phyloP scores from a whole-genome alignment of 2,113 vertebrate species.

The Zosterops lateralis region DNA sequence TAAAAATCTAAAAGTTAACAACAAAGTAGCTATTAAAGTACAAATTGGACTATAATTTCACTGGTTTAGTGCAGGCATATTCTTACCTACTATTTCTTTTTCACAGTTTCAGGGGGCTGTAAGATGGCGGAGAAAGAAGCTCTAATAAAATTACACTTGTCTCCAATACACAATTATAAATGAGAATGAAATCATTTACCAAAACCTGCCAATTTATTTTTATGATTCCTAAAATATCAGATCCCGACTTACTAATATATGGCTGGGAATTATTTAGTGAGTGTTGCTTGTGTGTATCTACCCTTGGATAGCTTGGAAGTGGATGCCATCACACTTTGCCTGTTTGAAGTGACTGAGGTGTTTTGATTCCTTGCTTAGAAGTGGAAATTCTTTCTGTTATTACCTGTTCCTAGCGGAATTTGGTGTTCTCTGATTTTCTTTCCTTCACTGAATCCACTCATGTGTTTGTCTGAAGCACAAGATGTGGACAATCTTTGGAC shows the following conservation, averaged over 20 bases:
- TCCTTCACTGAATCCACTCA: not conserved
- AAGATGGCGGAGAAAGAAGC: not conserved
- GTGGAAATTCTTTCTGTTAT: not conserved
- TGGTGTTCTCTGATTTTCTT: not conserved
- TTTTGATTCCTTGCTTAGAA: not conserved
- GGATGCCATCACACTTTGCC: accelerated
- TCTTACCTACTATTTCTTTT: not conserved
- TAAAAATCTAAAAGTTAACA: not conserved
- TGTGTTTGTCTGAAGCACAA: not conserved
- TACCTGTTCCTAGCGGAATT: not conserved
- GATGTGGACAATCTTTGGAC: not conserved
- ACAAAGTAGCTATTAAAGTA: not conserved
- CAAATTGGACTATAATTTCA: not conserved
- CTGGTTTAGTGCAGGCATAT: not conserved
- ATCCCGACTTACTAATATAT: not conserved
- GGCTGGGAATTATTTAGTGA: not conserved
- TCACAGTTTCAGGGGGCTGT: not conserved
- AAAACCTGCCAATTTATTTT: not conserved
- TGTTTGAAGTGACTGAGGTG: not conserved
- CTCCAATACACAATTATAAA: not conserved
- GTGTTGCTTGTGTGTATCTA: not conserved
- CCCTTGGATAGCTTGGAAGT: not conserved
- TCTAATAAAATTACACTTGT: not conserved
- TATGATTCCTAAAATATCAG: not conserved
- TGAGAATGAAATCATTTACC: not conserved